These are phyloP conservation scores for Spodoptera exigua DNA, from an alignment of 2,888 invertebrate species.

Conservation along the genomic window DNA sequence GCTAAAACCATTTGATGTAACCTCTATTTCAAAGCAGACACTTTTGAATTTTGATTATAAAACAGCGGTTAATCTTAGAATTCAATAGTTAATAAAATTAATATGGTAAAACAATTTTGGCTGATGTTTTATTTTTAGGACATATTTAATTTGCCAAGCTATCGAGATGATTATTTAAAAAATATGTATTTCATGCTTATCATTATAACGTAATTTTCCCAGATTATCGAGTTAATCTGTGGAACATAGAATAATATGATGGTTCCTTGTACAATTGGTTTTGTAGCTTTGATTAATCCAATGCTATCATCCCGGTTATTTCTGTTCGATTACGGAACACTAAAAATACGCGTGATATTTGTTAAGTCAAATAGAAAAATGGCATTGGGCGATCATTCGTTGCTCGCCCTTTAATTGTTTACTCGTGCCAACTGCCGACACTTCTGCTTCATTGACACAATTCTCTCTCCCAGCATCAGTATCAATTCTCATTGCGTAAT, in stretches of 20 bases:
- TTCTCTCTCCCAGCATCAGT: slow-evolving; percentile 68
- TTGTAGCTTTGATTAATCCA: slow-evolving; percentile 15
- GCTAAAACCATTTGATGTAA: neutral
- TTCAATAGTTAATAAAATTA: too few species aligned
- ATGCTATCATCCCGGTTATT: slow-evolving; percentile 40
- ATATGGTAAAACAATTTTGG: too few species aligned
- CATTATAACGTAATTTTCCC: neutral
- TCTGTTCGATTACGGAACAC: slow-evolving; percentile 46
- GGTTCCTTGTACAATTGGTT: slow-evolving; percentile 3
- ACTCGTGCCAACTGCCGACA: slow-evolving; percentile 69
- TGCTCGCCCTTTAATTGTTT: slow-evolving; percentile 70
- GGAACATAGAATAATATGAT: slow-evolving; percentile 13
- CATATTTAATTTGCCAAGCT: too few species aligned
- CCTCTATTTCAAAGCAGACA: too few species aligned
- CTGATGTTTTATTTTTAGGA: too few species aligned
- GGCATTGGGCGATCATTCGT: slow-evolving; percentile 68
- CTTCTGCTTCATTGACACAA: slow-evolving; percentile 76
- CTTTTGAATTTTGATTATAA: too few species aligned
- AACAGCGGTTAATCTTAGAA: too few species aligned
- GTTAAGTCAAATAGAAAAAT: slow-evolving; percentile 64
- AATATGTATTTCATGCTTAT: neutral
- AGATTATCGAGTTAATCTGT: neutral
- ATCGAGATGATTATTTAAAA: neutral
- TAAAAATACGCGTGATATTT: slow-evolving; percentile 57
- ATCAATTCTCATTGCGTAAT: slow-evolving; percentile 68